Evolutionary conservation across 2,113 vertebrate genomes (phyloP).

Genomic region (Antigone vipio): DNA sequence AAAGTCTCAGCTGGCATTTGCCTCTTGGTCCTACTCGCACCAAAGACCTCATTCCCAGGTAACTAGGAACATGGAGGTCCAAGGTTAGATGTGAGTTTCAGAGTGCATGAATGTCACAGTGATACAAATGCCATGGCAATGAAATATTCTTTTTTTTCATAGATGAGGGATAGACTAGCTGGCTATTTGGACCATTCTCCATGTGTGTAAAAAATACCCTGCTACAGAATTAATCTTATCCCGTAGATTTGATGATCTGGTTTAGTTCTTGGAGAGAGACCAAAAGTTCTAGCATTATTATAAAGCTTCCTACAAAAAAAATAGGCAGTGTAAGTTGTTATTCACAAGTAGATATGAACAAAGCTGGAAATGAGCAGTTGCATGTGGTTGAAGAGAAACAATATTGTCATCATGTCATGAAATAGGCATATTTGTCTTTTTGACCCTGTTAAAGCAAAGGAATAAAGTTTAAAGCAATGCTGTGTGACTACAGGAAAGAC

Average conservation of each 20-base stretch:
- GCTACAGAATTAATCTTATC: neutral
- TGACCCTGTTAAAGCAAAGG: neutral
- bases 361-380: neutral
- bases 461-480: neutral
- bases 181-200: neutral
- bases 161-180: neutral
- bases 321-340: neutral
- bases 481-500: neutral
- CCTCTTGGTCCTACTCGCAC: neutral
- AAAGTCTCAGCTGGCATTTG: neutral
- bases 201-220: neutral
- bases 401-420: neutral
- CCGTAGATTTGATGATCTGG: neutral
- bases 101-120: neutral
- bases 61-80: neutral
- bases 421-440: neutral
- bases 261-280: neutral
- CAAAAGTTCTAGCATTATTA: neutral
- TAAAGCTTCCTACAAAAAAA: neutral
- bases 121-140: neutral
- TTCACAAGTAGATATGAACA: neutral
- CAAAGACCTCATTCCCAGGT: neutral
- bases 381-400: neutral
- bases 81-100: neutral
- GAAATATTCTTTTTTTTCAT: neutral